Conservation (phyloP, 2,888 invertebrate genomes). For the Melieria omissa region DNA sequence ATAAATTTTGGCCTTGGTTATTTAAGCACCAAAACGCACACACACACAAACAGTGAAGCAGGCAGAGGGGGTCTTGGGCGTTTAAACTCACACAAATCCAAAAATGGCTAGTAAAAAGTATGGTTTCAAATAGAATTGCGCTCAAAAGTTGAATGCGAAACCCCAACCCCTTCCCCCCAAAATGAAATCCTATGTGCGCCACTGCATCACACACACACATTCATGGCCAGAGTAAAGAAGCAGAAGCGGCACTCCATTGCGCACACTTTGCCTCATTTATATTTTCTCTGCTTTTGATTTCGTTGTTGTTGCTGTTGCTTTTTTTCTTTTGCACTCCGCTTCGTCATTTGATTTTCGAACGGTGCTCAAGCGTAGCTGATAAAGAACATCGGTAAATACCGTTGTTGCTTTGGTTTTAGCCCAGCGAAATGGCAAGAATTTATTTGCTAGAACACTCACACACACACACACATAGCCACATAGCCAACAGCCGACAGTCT, state of each 20-base stretch:
- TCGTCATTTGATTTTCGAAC: background rate
- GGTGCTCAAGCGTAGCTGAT: slow-evolving; percentile 43
- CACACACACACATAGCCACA: background rate
- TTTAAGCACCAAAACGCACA: background rate
- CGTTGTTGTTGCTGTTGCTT: background rate
- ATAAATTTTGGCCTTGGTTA: slow-evolving; percentile 12
- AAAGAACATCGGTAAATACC: slow-evolving; percentile 42
- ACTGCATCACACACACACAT: no score
- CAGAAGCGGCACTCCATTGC: background rate
- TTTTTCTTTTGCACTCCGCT: background rate
- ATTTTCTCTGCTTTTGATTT: slow-evolving; percentile 39
- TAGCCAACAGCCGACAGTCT: no score
- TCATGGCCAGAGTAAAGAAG: no score
- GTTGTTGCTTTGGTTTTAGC: background rate
- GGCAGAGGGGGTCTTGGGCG: no score
- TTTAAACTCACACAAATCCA: no score
- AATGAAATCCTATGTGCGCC: no score
- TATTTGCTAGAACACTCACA: slow-evolving; percentile 31
- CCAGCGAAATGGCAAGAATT: slow-evolving; percentile 3
- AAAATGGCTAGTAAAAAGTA: no score
- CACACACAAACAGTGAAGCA: no score
- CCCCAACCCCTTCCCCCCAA: no score
- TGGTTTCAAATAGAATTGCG: no score
- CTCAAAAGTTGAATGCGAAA: no score
- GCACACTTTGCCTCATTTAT: slow-evolving; percentile 39